A percentile compares a stretch with the other conserved stretches of the same genome.
Evolutionary conservation across 2,113 vertebrate genomes (phyloP).

Genomic region (Nymphicus hollandicus): DNA sequence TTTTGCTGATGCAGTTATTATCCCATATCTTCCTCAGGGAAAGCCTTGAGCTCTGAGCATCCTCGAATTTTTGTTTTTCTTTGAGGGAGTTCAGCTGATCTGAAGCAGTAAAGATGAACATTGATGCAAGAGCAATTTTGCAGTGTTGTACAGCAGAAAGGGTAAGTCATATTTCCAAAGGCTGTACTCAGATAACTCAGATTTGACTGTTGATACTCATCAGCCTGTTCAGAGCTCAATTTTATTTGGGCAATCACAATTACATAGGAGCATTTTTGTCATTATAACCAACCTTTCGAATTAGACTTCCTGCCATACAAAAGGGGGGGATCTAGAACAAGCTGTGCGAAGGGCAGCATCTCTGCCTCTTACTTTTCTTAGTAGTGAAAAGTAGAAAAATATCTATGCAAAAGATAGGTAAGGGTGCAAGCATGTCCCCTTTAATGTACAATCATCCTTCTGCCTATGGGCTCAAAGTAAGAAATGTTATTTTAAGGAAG

Average conservation of each 20-base stretch:
- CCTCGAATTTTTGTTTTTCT: background rate
- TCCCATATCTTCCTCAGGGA: background rate
- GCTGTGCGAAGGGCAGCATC: background rate
- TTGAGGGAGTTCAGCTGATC: background rate
- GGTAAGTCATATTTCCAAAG: background rate
- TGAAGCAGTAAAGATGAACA: background rate
- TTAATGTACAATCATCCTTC: background rate
- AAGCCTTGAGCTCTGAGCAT: background rate
- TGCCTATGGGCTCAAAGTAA: background rate
- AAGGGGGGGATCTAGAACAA: background rate
- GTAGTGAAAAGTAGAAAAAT: background rate
- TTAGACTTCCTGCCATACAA: background rate
- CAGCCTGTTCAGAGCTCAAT: background rate
- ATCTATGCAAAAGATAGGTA: background rate
- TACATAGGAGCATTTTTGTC: background rate
- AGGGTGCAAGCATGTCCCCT: background rate
- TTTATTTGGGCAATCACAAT: background rate
- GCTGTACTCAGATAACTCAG: background rate
- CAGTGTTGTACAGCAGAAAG: background rate
- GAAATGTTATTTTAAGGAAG: background rate
- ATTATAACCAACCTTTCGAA: background rate
- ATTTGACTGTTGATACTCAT: background rate
- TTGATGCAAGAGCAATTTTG: constrained; percentile 4
- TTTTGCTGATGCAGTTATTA: background rate
- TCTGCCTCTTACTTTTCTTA: background rate